A percentile compares a stretch with the other conserved stretches of the same genome.
Conservation (phyloP, 2,113 vertebrate genomes). For the Cyprinodon tularosa region DNA sequence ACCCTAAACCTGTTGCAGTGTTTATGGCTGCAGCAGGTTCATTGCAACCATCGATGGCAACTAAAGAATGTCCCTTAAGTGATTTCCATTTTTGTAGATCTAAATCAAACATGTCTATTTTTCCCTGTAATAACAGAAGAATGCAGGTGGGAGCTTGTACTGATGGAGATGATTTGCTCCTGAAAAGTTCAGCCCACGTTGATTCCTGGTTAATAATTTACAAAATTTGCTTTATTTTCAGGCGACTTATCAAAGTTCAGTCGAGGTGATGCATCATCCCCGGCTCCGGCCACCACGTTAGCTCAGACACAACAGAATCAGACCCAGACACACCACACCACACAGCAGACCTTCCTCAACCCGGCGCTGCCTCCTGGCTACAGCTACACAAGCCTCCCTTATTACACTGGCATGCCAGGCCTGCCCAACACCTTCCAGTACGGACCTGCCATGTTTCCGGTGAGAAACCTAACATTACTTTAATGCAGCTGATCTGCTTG, state of each 20-base stretch:
- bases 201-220: background rate
- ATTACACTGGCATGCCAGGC: conserved; percentile 96
- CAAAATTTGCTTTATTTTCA: conserved; percentile 25
- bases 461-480: conserved; percentile 74
- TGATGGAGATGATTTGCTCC: background rate
- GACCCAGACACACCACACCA: conserved; percentile 93
- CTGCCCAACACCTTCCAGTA: conserved; percentile 98
- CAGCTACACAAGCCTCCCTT: conserved; percentile 98
- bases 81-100: background rate
- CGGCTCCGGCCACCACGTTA: conserved; percentile 92
- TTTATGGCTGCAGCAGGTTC: background rate
- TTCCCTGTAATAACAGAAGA: background rate
- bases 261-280: conserved; percentile 93
- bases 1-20: background rate
- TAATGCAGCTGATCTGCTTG: background rate
- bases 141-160: background rate
- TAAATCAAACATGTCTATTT: background rate
- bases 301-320: conserved; percentile 96
- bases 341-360: conserved; percentile 97
- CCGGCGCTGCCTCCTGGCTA: conserved; percentile 96
- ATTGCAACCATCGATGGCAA: too few species aligned
- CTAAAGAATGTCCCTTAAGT: background rate
- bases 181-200: background rate
- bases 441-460: conserved; percentile 97
- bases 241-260: conserved; percentile 95